Percentiles rank a stretch among this genome's conserved stretches.
phyloP scores from a whole-genome alignment of 2,797 vertebrate genomes.

The Ceyx erithaca region DNA sequence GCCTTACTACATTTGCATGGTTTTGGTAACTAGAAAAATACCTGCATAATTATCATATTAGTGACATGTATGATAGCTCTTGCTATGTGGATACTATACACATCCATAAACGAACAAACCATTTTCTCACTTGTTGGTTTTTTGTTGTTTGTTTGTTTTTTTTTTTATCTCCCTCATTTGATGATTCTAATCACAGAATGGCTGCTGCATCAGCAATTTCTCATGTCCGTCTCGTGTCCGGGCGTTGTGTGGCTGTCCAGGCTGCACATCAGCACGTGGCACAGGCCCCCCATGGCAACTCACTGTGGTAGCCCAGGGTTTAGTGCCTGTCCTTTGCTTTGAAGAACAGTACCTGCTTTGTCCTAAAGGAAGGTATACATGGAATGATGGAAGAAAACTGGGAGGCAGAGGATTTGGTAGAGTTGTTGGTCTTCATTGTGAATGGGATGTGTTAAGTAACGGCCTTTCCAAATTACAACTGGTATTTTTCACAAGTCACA shows the following conservation, averaged over 20 bases:
- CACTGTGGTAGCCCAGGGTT: background rate
- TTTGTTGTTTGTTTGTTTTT: too few relatives aligned
- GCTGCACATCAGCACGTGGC: rapidly evolving
- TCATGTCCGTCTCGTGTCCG: background rate
- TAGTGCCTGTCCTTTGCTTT: background rate
- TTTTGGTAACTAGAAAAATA: background rate
- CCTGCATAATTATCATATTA: background rate
- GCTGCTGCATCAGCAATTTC: too few relatives aligned
- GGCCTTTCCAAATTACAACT: background rate
- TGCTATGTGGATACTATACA: background rate
- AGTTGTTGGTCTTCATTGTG: background rate
- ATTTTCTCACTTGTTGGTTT: background rate
- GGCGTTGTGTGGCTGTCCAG: constrained; percentile 42
- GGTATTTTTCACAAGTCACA: background rate
- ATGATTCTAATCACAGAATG: background rate
- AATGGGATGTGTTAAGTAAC: background rate
- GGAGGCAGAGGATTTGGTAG: background rate
- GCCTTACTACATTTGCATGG: background rate
- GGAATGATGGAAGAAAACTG: background rate
- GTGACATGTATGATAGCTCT: background rate
- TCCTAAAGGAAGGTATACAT: background rate
- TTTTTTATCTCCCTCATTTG: background rate
- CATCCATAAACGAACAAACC: background rate
- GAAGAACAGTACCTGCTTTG: background rate
- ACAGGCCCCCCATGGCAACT: background rate